phyloP scores from a whole-genome alignment of 1,140 invertebrate genomes.

The Euwallacea similis region DNA sequence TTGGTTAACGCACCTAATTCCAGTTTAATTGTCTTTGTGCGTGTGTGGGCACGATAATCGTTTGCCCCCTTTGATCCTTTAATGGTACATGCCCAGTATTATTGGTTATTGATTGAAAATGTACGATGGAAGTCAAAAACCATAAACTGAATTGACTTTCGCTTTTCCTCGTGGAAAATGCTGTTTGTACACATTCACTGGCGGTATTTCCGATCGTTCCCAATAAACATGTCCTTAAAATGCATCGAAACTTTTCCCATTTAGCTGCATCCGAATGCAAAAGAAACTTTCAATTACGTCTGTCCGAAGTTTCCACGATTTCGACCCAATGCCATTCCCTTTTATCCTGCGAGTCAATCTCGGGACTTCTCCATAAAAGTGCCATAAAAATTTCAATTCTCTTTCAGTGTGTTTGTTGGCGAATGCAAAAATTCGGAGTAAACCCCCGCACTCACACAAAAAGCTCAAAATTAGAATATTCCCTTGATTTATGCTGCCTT shows the following conservation, averaged over 20 bases:
- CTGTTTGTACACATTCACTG: neutral
- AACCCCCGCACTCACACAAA: neutral
- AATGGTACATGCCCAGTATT: too few relatives aligned
- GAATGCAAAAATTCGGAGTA: neutral
- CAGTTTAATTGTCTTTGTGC: too few relatives aligned
- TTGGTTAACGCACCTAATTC: too few relatives aligned
- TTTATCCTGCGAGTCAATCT: neutral
- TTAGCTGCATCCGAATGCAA: neutral
- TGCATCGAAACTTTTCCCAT: slow-evolving; percentile 17
- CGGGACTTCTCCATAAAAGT: neutral
- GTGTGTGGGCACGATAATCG: too few relatives aligned
- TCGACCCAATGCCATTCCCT: neutral
- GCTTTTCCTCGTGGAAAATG: too few relatives aligned
- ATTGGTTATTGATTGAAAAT: too few relatives aligned
- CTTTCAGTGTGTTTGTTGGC: neutral
- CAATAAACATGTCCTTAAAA: neutral
- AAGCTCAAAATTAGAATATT: neutral
- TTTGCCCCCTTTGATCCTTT: too few relatives aligned
- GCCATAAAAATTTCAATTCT: slow-evolving; percentile 2
- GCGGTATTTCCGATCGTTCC: neutral
- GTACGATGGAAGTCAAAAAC: too few relatives aligned
- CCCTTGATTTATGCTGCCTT: neutral
- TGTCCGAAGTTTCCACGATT: neutral
- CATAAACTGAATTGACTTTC: too few relatives aligned
- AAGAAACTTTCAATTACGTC: slow-evolving; percentile 9